Conservation (phyloP, 2,888 invertebrate species). For the Tipula confusa region DNA sequence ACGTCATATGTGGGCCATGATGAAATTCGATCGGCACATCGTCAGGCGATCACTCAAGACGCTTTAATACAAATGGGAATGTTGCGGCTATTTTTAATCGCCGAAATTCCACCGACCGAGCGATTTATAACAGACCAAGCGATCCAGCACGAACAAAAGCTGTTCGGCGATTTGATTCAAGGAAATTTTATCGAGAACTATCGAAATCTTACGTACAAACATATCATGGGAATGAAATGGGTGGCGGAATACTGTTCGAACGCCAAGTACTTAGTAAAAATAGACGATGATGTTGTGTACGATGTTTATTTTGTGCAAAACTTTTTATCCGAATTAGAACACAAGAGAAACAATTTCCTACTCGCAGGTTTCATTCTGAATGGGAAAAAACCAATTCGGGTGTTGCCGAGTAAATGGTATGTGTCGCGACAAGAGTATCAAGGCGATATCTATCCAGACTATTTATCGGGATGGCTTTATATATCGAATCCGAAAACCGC, state of each 20-base stretch:
- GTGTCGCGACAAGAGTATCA: constrained; percentile 64
- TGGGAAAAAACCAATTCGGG: constrained; percentile 61
- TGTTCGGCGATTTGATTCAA: constrained; percentile 67
- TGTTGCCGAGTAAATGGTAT: constrained; percentile 73
- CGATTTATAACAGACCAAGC: constrained; percentile 55
- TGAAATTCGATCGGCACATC: constrained; percentile 63
- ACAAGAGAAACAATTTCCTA: constrained; percentile 45
- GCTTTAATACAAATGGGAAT: constrained; percentile 58
- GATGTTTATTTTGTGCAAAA: constrained; percentile 59
- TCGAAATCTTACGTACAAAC: constrained; percentile 75
- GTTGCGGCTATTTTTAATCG: constrained; percentile 65
- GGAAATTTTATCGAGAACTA: constrained; percentile 74
- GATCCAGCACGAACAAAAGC: constrained; percentile 57
- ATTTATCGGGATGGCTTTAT: constrained; percentile 82
- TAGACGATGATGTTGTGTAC: constrained; percentile 76
- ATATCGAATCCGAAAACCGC: constrained; percentile 65
- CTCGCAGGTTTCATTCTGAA: constrained; percentile 65
- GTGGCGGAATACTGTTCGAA: constrained; percentile 58
- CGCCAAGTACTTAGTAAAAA: constrained; percentile 66
- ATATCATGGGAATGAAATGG: constrained; percentile 78
- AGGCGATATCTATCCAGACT: constrained; percentile 61
- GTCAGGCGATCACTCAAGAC: constrained; percentile 59
- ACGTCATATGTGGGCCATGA: constrained; percentile 74
- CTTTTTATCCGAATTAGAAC: constrained; percentile 48
- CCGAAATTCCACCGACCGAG: constrained; percentile 54